Conservation (phyloP, 2,113 vertebrate genomes). For the Axis porcinus region DNA sequence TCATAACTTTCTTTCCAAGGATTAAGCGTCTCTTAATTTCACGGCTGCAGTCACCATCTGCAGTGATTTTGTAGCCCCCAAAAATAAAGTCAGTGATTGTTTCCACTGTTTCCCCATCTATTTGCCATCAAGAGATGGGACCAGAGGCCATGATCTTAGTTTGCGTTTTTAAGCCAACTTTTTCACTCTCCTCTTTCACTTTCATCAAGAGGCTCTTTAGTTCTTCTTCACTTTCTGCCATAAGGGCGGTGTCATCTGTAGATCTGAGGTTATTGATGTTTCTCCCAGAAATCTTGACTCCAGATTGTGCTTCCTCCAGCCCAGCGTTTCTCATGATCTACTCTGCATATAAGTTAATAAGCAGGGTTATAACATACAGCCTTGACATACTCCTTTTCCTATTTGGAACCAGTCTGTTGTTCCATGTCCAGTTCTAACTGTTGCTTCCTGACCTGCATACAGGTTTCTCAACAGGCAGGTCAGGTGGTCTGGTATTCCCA, state of each 20-base stretch:
- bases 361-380: neutral
- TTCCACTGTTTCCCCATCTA: neutral
- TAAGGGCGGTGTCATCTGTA: neutral
- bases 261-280: neutral
- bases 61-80: rapidly evolving
- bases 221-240: neutral
- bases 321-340: rapidly evolving
- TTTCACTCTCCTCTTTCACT: neutral
- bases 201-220: neutral
- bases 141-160: neutral
- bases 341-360: neutral
- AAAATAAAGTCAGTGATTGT: neutral
- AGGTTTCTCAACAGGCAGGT: neutral
- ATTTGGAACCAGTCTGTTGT: neutral
- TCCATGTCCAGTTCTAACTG: neutral
- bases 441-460: neutral
- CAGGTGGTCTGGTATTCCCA: neutral
- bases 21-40: rapidly evolving
- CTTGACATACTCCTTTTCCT: neutral
- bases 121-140: neutral
- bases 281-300: neutral
- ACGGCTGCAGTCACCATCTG: neutral
- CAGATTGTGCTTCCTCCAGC: neutral
- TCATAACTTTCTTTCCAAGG: neutral
- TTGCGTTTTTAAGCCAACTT: neutral